Percentiles rank a stretch among this genome's conserved stretches.
phyloP scores from a whole-genome alignment of 2,888 invertebrate species.

The Pantelozetes paolii region DNA sequence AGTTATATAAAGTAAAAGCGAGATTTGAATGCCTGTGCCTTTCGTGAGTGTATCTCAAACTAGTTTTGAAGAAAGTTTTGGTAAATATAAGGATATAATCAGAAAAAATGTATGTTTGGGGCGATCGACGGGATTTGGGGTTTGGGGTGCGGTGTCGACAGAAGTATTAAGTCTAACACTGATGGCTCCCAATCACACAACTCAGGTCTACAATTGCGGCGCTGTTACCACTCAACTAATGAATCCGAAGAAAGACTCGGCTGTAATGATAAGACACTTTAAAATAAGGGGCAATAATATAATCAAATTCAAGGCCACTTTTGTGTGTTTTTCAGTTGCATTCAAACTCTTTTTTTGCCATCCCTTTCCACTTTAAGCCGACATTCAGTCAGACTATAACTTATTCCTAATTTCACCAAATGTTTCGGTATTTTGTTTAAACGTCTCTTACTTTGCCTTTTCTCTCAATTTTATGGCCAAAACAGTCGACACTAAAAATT shows the following conservation, averaged over 20 bases:
- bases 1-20: conserved; percentile 7
- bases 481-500: conserved; percentile 24
- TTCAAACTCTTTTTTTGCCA: not conserved
- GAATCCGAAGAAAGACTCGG: conserved; percentile 14
- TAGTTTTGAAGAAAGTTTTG: not conserved
- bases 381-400: not conserved
- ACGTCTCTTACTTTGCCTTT: not conserved
- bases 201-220: conserved; percentile 17
- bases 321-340: conserved; percentile 1
- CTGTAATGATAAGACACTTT: conserved; percentile 11
- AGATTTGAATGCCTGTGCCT: conserved; percentile 11
- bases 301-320: conserved; percentile 7
- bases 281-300: not conserved
- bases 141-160: conserved; percentile 32
- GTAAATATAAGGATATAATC: conserved; percentile 20
- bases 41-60: not conserved
- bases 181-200: conserved; percentile 5
- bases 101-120: conserved; percentile 20
- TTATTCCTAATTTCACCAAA: not conserved
- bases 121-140: too few relatives aligned
- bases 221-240: not conserved
- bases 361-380: not conserved
- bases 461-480: conserved; percentile 1
- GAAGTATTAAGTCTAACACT: conserved; percentile 29
- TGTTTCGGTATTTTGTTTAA: not conserved